Conservation (phyloP, 2,888 invertebrate genomes). For the Iselma pallidipennis region DNA sequence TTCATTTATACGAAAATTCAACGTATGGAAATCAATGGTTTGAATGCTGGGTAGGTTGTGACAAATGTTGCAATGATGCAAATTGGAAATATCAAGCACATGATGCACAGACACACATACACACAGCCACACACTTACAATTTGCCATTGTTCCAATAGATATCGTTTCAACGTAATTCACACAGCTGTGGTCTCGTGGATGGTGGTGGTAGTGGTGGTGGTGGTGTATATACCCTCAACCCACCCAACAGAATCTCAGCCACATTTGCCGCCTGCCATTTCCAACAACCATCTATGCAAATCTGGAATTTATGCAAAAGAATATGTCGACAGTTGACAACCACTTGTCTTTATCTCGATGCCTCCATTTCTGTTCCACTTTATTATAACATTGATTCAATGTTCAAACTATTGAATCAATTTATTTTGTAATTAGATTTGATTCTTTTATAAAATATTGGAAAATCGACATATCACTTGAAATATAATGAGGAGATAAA, state of each 20-base stretch:
- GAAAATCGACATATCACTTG: constrained; percentile 8
- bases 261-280: constrained; percentile 35
- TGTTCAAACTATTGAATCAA: constrained; percentile 1
- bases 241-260: constrained; percentile 24
- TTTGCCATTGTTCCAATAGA: constrained; percentile 31
- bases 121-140: constrained; percentile 1
- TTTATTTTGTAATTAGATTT: background rate
- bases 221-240: background rate
- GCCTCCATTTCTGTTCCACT: background rate
- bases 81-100: constrained; percentile 38
- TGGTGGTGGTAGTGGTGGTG: constrained; percentile 18
- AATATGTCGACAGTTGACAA: constrained; percentile 33
- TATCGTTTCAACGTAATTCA: constrained; percentile 40
- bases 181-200: constrained; percentile 37
- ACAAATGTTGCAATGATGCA: constrained; percentile 33
- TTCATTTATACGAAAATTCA: no score
- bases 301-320: constrained; percentile 40
- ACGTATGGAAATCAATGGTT: background rate
- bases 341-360: background rate
- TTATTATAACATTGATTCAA: constrained; percentile 16
- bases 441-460: background rate
- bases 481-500: background rate
- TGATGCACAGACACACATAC: constrained; percentile 16
- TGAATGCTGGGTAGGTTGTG: constrained; percentile 5
- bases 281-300: constrained; percentile 40